A percentile compares a stretch with the other conserved stretches of the same genome.
Conservation (phyloP, 2,113 vertebrate species). For the Mastomys coucha region DNA sequence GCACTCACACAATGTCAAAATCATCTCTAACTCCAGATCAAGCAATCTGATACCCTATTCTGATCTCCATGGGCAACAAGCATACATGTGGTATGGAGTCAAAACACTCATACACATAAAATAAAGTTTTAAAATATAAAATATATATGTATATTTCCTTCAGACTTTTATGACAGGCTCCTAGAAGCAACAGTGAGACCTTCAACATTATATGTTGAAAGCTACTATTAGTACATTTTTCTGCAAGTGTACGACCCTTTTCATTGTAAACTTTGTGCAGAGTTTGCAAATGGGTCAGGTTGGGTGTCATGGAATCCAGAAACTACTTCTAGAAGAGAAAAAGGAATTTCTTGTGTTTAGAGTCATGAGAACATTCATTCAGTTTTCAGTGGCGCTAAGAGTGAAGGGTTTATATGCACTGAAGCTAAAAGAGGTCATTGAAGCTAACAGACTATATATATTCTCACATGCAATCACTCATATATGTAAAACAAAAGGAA, state of each 20-base stretch:
- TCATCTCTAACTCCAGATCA: neutral
- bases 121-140: neutral
- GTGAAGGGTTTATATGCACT: neutral
- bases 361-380: neutral
- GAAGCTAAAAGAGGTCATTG: too few relatives aligned
- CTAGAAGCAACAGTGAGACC: slow-evolving; percentile 79
- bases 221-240: slow-evolving; percentile 82
- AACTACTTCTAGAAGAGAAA: neutral
- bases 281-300: slow-evolving; percentile 66
- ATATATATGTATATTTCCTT: slow-evolving; percentile 18
- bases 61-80: neutral
- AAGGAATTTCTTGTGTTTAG: neutral
- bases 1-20: neutral
- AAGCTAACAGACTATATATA: too few relatives aligned
- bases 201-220: slow-evolving; percentile 81
- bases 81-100: neutral
- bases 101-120: neutral
- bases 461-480: neutral
- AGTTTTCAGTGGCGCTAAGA: neutral
- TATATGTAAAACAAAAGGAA: neutral
- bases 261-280: slow-evolving; percentile 77
- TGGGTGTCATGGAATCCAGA: neutral
- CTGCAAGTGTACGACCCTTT: slow-evolving; percentile 71
- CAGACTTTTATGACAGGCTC: slow-evolving; percentile 79
- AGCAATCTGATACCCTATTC: neutral